Evolutionary conservation across 2,113 vertebrate species (phyloP).

Genomic region (Tichodroma muraria): DNA sequence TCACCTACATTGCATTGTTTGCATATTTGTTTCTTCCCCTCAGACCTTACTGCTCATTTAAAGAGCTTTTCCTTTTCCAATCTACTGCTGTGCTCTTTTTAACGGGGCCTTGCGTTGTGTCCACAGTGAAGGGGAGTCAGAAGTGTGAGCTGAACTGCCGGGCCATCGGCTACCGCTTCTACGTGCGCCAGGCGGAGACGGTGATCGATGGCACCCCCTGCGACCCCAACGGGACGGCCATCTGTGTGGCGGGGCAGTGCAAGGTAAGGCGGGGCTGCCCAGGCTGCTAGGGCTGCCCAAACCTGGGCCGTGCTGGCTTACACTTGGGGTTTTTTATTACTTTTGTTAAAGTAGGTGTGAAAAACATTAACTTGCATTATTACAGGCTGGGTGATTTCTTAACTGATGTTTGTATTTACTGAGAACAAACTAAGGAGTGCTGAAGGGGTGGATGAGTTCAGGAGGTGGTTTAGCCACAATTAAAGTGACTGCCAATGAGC

Average conservation of each 20-base stretch:
- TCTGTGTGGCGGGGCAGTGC: constrained; percentile 89
- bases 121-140: constrained; percentile 76
- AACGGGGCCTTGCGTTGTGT: background rate
- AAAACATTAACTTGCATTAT: background rate
- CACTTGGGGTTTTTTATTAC: no score
- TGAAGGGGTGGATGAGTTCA: background rate
- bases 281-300: accelerated
- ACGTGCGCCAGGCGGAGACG: constrained; percentile 82
- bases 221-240: constrained; percentile 75
- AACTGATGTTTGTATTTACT: background rate
- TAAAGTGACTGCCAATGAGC: background rate
- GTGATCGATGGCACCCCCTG: constrained; percentile 91
- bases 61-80: background rate
- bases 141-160: constrained; percentile 91
- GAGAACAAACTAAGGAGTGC: background rate
- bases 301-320: background rate
- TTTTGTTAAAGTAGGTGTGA: background rate
- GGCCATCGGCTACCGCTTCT: constrained; percentile 90
- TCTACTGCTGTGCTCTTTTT: background rate
- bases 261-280: constrained; percentile 71
- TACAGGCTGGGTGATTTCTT: background rate
- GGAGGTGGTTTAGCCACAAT: background rate
- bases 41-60: background rate
- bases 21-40: background rate
- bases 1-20: background rate